Conservation (phyloP, 2,797 vertebrate genomes). For the Apogon talboti region DNA sequence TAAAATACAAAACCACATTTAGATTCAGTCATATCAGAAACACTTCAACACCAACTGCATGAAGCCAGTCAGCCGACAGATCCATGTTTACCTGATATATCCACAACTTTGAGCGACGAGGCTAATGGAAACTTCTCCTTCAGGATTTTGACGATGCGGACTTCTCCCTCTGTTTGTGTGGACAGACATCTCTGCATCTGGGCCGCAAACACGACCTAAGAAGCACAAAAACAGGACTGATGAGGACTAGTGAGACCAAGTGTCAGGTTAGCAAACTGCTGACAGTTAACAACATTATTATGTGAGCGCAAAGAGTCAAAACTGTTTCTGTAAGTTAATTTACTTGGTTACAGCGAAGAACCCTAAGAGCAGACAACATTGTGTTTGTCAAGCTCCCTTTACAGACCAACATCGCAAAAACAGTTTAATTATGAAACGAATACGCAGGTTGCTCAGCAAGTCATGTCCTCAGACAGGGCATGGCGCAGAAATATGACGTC, state of each 20-base stretch:
- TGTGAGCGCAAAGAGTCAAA: not conserved
- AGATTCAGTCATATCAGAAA: not conserved
- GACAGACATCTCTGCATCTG: slow-evolving; percentile 73
- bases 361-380: slow-evolving; percentile 49
- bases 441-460: slow-evolving; percentile 23
- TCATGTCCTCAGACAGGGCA: slow-evolving; percentile 47
- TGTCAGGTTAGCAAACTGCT: not conserved
- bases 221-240: slow-evolving; percentile 7
- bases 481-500: slow-evolving; percentile 69
- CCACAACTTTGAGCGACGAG: slow-evolving; percentile 88
- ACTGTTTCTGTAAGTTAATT: slow-evolving; percentile 4
- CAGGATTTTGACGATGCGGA: slow-evolving; percentile 82
- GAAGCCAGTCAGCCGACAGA: not conserved
- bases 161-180: slow-evolving; percentile 86
- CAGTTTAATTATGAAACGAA: not conserved
- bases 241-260: not conserved
- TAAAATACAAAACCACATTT: not conserved
- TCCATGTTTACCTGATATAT: slow-evolving; percentile 87
- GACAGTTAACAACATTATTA: slow-evolving; percentile 3
- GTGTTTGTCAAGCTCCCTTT: slow-evolving; percentile 22
- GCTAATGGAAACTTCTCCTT: slow-evolving; percentile 89
- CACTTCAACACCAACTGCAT: not conserved
- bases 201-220: slow-evolving; percentile 48
- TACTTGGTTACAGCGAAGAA: slow-evolving; percentile 61
- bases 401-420: slow-evolving; percentile 40